A percentile compares a stretch with the other conserved stretches of the same genome.
Evolutionary conservation across 2,113 vertebrate species (phyloP).

Genomic region (Gopherus evgoodei): DNA sequence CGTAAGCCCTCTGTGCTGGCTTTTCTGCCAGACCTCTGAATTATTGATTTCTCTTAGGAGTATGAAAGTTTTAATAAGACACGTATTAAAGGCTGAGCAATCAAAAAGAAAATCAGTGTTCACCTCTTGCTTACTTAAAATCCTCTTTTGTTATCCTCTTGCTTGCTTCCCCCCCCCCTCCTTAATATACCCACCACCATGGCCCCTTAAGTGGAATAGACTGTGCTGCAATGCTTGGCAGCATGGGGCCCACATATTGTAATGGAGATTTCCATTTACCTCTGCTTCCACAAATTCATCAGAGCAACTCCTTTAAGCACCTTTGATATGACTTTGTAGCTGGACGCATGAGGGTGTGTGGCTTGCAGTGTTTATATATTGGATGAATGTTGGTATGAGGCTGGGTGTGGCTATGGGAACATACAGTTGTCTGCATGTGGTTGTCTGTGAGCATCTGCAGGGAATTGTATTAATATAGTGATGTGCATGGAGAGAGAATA

Average conservation of each 20-base stretch:
- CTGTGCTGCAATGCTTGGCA: not conserved
- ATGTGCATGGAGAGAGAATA: not conserved
- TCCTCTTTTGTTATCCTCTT: not conserved
- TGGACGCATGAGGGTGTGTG: not conserved
- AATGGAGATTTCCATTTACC: not conserved
- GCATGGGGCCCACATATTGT: not conserved
- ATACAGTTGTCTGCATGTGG: not conserved
- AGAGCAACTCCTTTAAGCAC: not conserved
- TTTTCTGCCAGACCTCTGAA: not conserved
- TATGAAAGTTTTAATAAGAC: not conserved
- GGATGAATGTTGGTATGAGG: not conserved
- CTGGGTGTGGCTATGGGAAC: not conserved
- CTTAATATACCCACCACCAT: not conserved
- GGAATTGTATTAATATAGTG: not conserved
- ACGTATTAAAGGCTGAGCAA: not conserved
- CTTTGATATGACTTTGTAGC: not conserved
- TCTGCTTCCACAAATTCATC: accelerated
- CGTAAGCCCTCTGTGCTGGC: not conserved
- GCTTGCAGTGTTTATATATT: not conserved
- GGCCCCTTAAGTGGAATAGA: not conserved
- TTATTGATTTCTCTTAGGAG: not conserved
- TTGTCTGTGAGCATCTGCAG: not conserved
- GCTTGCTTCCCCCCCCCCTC: not conserved
- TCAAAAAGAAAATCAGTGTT: not conserved
- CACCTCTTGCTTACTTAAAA: not conserved